Evolutionary conservation across 2,888 invertebrate genomes (phyloP).

Genomic region (Diabrotica balteata): DNA sequence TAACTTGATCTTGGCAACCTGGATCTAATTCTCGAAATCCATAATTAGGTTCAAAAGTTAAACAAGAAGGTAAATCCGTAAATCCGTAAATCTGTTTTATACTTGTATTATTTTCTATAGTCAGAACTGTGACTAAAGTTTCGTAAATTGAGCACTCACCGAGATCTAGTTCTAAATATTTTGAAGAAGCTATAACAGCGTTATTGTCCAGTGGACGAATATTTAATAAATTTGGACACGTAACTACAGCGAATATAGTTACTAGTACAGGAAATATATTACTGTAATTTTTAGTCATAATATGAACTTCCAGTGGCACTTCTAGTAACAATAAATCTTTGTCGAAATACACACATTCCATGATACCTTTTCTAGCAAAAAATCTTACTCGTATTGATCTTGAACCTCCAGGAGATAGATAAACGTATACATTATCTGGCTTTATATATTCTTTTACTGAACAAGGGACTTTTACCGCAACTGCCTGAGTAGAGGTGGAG

Average conservation of each 20-base stretch:
- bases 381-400: slow-evolving; percentile 41
- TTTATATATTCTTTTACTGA: slow-evolving; percentile 34
- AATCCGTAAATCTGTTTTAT: slow-evolving; percentile 42
- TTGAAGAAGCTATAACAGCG: background rate
- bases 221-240: slow-evolving; percentile 31
- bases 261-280: slow-evolving; percentile 39
- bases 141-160: slow-evolving; percentile 42
- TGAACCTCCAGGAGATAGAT: slow-evolving; percentile 32
- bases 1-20: slow-evolving; percentile 32
- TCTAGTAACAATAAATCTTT: slow-evolving; percentile 33
- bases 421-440: slow-evolving; percentile 34
- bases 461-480: slow-evolving; percentile 40
- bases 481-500: slow-evolving; percentile 37
- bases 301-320: slow-evolving; percentile 36
- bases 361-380: slow-evolving; percentile 27
- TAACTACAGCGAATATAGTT: slow-evolving; percentile 39
- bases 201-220: slow-evolving; percentile 22
- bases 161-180: slow-evolving; percentile 36
- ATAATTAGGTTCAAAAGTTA: slow-evolving; percentile 41
- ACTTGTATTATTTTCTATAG: slow-evolving; percentile 36
- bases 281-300: slow-evolving; percentile 35
- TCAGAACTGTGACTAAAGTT: slow-evolving; percentile 38
- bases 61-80: slow-evolving; percentile 40
- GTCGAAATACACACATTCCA: slow-evolving; percentile 5
- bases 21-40: slow-evolving; percentile 41